A percentile compares a stretch with the other conserved stretches of the same genome.
phyloP scores from a whole-genome alignment of 2,888 invertebrate species.

The Liposcelis brunnea region DNA sequence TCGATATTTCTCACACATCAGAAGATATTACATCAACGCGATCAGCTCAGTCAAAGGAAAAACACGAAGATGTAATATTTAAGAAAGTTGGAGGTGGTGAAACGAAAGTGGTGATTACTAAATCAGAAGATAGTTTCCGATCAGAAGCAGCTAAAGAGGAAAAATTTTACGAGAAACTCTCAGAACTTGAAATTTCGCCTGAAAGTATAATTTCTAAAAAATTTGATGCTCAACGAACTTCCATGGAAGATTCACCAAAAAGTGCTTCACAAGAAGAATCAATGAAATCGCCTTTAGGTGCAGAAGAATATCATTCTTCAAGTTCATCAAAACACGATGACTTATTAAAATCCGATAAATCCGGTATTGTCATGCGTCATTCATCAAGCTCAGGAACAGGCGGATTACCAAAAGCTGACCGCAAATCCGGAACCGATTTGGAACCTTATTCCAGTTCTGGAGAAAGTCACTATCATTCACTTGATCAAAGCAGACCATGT shows the following conservation, averaged over 20 bases:
- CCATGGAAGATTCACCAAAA: slow-evolving; percentile 23
- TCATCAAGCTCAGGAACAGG: slow-evolving; percentile 24
- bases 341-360: slow-evolving; percentile 11
- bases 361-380: slow-evolving; percentile 15
- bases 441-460: slow-evolving; percentile 76
- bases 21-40: too few relatives aligned
- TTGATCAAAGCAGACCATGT: slow-evolving; percentile 67
- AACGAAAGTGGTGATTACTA: too few relatives aligned
- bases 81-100: too few relatives aligned
- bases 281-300: slow-evolving; percentile 27
- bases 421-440: slow-evolving; percentile 59
- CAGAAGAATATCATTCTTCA: slow-evolving; percentile 32
- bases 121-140: too few relatives aligned
- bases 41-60: too few relatives aligned
- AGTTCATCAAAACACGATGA: slow-evolving; percentile 24
- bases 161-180: too few relatives aligned
- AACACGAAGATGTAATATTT: too few relatives aligned
- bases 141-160: too few relatives aligned
- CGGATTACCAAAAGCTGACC: slow-evolving; percentile 31
- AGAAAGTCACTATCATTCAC: slow-evolving; percentile 77
- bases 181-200: too few relatives aligned
- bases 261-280: slow-evolving; percentile 26
- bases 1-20: too few relatives aligned
- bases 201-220: too few relatives aligned
- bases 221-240: slow-evolving; percentile 20